Evolutionary conservation across 1,140 invertebrate genomes (phyloP).

Genomic region (Mamestra configurata): DNA sequence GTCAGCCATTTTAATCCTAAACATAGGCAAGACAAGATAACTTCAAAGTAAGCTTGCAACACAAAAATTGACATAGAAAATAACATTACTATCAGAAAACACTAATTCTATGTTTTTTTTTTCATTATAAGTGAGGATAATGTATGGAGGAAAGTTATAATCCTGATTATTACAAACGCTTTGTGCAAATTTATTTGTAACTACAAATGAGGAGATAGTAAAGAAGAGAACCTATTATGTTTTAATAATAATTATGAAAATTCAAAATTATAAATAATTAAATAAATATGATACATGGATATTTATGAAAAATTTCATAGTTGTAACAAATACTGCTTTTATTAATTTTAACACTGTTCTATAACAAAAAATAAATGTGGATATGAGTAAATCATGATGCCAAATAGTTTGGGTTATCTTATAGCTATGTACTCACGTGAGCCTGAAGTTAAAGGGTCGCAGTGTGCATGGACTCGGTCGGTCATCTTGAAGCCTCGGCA

Average conservation of each 20-base stretch:
- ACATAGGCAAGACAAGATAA: too few relatives aligned
- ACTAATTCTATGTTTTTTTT: too few relatives aligned
- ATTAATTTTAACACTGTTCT: neutral
- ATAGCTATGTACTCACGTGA: conserved; percentile 82
- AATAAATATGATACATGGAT: neutral
- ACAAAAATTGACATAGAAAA: too few relatives aligned
- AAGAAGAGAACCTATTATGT: too few relatives aligned
- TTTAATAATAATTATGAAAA: neutral
- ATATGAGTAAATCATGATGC: conserved; percentile 13
- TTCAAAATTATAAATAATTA: neutral
- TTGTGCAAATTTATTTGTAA: too few relatives aligned
- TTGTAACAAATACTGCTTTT: neutral
- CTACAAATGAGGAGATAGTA: too few relatives aligned
- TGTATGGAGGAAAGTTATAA: too few relatives aligned
- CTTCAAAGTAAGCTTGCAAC: too few relatives aligned
- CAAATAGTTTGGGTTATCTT: conserved; percentile 60
- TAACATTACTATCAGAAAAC: too few relatives aligned
- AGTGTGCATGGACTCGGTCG: conserved; percentile 58
- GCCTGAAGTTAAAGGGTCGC: conserved; percentile 41
- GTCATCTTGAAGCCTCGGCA: conserved; percentile 67
- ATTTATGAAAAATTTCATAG: neutral
- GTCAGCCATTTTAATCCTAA: too few relatives aligned
- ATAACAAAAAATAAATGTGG: neutral
- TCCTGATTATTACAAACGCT: too few relatives aligned
- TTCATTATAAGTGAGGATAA: too few relatives aligned